phyloP scores from a whole-genome alignment of 2,797 vertebrate genomes.

The Sebastes dallii region DNA sequence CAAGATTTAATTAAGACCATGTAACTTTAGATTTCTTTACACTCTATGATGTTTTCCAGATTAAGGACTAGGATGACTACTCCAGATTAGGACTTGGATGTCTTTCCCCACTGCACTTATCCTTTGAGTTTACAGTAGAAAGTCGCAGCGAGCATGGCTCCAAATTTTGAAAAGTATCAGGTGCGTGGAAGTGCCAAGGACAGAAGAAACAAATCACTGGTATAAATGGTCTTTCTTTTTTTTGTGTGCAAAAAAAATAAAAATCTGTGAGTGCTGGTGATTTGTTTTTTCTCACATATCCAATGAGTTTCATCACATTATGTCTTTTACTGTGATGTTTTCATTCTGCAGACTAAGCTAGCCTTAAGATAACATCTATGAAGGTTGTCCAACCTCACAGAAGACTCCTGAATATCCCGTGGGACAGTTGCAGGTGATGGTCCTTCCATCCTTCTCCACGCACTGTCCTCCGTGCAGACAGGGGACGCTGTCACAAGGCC shows the following conservation, averaged over 20 bases:
- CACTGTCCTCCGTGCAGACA: constrained; percentile 84
- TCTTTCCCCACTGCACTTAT: background rate
- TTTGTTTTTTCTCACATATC: no score
- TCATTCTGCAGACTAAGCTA: background rate
- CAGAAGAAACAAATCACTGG: no score
- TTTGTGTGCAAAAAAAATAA: no score
- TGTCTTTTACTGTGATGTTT: background rate
- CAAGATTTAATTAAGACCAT: background rate
- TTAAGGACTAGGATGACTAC: no score
- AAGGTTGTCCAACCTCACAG: constrained; percentile 80
- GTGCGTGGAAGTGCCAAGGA: no score
- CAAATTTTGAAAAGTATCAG: no score
- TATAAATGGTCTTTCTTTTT: no score
- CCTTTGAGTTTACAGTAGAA: no score
- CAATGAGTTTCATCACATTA: background rate
- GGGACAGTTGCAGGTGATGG: constrained; percentile 74
- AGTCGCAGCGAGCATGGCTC: no score
- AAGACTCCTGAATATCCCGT: constrained; percentile 75
- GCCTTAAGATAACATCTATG: background rate
- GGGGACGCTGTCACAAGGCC: constrained; percentile 76
- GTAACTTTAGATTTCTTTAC: background rate
- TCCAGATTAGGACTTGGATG: background rate
- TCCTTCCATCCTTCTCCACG: constrained; percentile 57
- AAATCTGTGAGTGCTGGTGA: no score
- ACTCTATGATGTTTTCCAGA: background rate